These are phyloP conservation scores for Drosophila arizonae DNA, from an alignment of 1,140 invertebrate genomes.

Conservation along the genomic window DNA sequence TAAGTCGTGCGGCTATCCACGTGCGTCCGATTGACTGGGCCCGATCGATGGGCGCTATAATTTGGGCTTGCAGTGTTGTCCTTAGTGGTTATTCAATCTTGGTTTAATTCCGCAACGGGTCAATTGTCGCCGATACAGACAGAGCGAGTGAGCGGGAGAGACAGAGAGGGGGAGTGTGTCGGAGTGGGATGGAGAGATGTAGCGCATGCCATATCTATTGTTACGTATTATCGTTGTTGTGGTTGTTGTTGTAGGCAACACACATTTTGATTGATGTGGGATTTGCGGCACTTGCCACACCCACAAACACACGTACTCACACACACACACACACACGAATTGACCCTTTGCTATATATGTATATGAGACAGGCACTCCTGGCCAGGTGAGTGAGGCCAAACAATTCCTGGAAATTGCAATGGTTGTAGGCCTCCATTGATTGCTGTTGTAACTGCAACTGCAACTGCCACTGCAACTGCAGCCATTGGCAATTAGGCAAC, in stretches of 20 bases:
- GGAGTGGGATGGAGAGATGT: neutral
- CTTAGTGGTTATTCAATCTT: conserved; percentile 68
- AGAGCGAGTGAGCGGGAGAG: neutral
- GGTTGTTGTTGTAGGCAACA: conserved; percentile 35
- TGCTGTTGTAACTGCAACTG: conserved; percentile 7
- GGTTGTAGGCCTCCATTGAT: conserved; percentile 2
- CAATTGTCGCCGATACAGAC: conserved; percentile 27
- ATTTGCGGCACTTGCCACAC: conserved; percentile 65
- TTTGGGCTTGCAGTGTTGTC: conserved; percentile 51
- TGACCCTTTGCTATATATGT: neutral
- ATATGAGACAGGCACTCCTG: too few species aligned
- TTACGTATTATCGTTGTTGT: conserved; percentile 40
- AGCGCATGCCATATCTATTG: conserved; percentile 12
- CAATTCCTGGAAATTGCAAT: conserved; percentile 26
- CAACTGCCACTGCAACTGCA: neutral
- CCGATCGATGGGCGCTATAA: conserved; percentile 56
- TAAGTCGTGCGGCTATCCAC: conserved; percentile 6
- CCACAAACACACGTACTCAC: neutral
- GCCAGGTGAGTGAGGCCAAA: conserved; percentile 1
- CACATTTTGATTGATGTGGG: conserved; percentile 75
- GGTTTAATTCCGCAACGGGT: conserved; percentile 55
- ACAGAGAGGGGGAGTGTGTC: neutral
- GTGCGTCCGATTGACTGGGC: conserved; percentile 33
- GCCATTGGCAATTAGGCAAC: conserved; percentile 29
- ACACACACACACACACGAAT: conserved; percentile 9